These are phyloP conservation scores for Rhopalosiphum nymphaeae DNA, from an alignment of 2,888 invertebrate genomes.

Conservation along the genomic window DNA sequence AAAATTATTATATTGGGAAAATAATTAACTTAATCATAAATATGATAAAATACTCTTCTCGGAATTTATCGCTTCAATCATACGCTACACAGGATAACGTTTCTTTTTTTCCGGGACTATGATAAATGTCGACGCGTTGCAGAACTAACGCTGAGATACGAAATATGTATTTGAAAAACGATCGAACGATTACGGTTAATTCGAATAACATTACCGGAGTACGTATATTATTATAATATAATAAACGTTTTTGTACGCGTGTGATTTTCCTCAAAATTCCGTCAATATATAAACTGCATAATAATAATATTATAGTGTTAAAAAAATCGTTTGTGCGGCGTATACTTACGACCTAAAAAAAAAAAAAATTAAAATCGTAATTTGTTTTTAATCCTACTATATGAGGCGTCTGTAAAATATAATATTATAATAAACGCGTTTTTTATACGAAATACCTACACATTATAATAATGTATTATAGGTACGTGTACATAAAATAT, in stretches of 20 bases:
- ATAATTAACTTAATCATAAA: slow-evolving; percentile 22
- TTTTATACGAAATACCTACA: background rate
- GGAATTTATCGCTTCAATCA: background rate
- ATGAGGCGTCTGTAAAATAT: background rate
- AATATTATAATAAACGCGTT: slow-evolving; percentile 11
- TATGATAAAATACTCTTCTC: slow-evolving; percentile 7
- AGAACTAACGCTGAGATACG: background rate
- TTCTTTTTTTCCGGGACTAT: slow-evolving; percentile 5
- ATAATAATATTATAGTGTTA: background rate
- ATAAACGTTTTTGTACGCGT: background rate
- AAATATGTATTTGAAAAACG: background rate
- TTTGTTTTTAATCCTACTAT: background rate
- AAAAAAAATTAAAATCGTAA: background rate
- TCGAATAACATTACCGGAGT: background rate
- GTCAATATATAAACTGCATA: background rate
- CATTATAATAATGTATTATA: background rate
- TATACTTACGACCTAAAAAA: background rate
- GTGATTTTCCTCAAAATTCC: background rate
- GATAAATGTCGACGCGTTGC: background rate
- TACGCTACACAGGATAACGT: background rate
- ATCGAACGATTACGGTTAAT: background rate
- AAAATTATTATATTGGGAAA: background rate
- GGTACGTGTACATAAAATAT: background rate
- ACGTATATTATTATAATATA: background rate
- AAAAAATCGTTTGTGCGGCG: background rate